Percentiles rank a stretch among this genome's conserved stretches.
phyloP scores from a whole-genome alignment of 2,113 vertebrate species.

The Zingel zingel region DNA sequence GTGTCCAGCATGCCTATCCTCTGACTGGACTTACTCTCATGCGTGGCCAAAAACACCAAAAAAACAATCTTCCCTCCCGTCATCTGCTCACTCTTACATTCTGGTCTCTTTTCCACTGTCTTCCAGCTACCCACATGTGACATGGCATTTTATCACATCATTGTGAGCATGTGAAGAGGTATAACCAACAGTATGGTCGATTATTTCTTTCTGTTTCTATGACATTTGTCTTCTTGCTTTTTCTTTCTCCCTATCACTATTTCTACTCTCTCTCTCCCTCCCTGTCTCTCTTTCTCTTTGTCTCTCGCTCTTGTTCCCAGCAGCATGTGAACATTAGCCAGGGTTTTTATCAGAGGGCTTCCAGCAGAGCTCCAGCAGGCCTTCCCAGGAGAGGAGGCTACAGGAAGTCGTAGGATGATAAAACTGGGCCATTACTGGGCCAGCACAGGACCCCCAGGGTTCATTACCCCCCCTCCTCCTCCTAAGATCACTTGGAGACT shows the following conservation, averaged over 20 bases:
- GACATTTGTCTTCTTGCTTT: slow-evolving; percentile 6
- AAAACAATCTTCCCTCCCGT: slow-evolving; percentile 72
- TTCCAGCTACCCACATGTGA: slow-evolving; percentile 46
- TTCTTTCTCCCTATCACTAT: not conserved
- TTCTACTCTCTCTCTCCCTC: slow-evolving; percentile 26
- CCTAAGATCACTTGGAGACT: slow-evolving; percentile 61
- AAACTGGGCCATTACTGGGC: slow-evolving; percentile 82
- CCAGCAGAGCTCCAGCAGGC: slow-evolving; percentile 75
- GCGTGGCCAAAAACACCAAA: slow-evolving; percentile 77
- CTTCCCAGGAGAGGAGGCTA: slow-evolving; percentile 82
- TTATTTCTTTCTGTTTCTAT: slow-evolving; percentile 42
- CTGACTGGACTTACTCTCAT: slow-evolving; percentile 80
- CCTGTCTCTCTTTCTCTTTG: slow-evolving; percentile 9
- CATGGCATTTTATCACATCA: slow-evolving; percentile 50
- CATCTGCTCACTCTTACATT: slow-evolving; percentile 59
- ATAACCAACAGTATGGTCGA: slow-evolving; percentile 20
- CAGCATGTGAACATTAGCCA: slow-evolving; percentile 82
- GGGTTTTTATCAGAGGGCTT: slow-evolving; percentile 82
- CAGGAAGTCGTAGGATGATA: slow-evolving; percentile 87
- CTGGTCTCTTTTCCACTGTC: slow-evolving; percentile 60
- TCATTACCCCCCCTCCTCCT: slow-evolving; percentile 75
- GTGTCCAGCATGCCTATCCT: slow-evolving; percentile 79
- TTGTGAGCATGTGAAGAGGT: slow-evolving; percentile 24
- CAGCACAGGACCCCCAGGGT: slow-evolving; percentile 81
- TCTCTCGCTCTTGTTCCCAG: slow-evolving; percentile 75